Evolutionary conservation across 1,140 invertebrate species (phyloP), one percentile per base, ranked within the genome.

Genomic region (Lutraria rhynchaena): DNA sequence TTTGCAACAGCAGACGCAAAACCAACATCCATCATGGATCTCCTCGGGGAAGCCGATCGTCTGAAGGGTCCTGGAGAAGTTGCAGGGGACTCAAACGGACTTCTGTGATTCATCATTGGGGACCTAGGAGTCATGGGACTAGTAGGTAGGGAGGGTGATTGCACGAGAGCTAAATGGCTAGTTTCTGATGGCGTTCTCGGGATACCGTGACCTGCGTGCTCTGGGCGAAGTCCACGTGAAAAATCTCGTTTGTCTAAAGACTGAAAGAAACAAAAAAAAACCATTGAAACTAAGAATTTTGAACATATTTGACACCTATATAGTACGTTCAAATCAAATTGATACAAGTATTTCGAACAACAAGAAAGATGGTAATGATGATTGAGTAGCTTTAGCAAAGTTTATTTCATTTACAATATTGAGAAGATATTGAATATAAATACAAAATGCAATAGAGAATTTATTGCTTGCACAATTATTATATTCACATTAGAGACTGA

Each of bases 1-100:
- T 90, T 90, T 7, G 88, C 63, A 5, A 90, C 89, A n/a, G 89
- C 89, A n/a, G 89, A 85, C 13, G 89, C 89, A 76, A 90, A 90
- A 5, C 89, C 89, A 35, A 89, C 84, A 78, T 90, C 89, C 19
- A 31, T 44, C 41, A 35, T 37, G 76, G 73, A 78, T 49, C 87
- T 61, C 17, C 89, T 61, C 22, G 89, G 89, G 7, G 89, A 90
- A 13, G 86, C 81, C 7, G 89, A 90, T 1, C 89, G 82, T 11
- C 87, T 71, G 35, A 83, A 84, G 11, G 86, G 84, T 24, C 85
- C 58, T 5, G 89, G 89, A 3, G 89, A 89, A 11, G 87, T 73
- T 31, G 83, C 58, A 3, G 89, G 89, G 2, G 89, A 90, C 24
- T 84, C 83, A 81, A 87, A 88, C 4, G 89, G 89, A 63, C 88